Evolutionary conservation across 2,797 vertebrate genomes (phyloP), one percentile per base, ranked within the genome.

Genomic region (Pipistrellus nathusii): DNA sequence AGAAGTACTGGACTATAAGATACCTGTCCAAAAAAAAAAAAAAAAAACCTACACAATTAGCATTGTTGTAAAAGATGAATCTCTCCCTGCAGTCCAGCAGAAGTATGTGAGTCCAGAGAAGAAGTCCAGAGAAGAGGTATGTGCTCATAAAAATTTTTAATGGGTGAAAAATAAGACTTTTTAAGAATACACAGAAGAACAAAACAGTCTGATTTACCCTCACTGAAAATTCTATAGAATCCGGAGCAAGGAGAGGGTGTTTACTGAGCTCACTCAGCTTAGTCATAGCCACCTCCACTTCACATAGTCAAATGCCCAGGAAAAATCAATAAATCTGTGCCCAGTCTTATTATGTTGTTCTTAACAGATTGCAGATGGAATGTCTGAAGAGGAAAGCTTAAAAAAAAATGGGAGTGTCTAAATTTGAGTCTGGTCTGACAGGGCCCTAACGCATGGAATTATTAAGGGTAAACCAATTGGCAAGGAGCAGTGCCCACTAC

Each of bases 241-340:
- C 27, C 53, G 41, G 17, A 72, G 68, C 14, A 90, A n/a, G 64
- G 21, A 76, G 12, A 59, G 14, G 12, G 46, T 90, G 66, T 85
- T 84, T 64, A 88, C 69, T 62, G 59, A 91, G 83, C 72, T 75
- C 5, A 2, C 41, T 59, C 30, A 82, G n/a, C 62, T 92, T 85
- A 96, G 88, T 76, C 95, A 92, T 76, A 77, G 82, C 76, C 80
- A 82, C 48, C 77, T 96, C 46, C 30, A 90, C 41, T 84, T 80
- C 91, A 85, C 85, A 69, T 1, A 90, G 78, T 90, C 85, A 92
- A 83, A 95, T 88, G 78, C 48, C 66, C 85, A 92, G 91, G 88
- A 95, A 96, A 95, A 95, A 96, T 77, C 94, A 95, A 78, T 95
- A 96, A 96, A 94, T 93, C 92, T 92, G 76, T 76, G 88, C 92